Evolutionary conservation across 2,113 vertebrate species (phyloP).

Genomic region (Montifringilla adamsi): DNA sequence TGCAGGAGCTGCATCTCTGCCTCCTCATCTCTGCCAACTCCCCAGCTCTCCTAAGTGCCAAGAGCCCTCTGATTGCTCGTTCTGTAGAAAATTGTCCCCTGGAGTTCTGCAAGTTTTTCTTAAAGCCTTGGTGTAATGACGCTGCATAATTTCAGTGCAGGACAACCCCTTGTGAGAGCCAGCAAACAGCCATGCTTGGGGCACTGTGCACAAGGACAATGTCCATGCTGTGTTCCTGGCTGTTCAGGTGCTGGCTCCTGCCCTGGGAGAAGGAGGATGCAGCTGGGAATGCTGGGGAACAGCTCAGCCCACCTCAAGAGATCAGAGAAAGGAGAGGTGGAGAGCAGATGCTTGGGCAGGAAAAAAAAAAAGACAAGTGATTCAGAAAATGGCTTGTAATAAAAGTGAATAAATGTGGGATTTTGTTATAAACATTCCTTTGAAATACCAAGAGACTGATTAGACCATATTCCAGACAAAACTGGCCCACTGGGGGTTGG

Average conservation of each 20-base stretch:
- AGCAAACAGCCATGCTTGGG: background rate
- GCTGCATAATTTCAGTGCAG: background rate
- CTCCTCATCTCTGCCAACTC: background rate
- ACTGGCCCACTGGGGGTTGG: background rate
- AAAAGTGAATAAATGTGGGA: background rate
- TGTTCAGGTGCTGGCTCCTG: background rate
- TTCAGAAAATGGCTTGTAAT: slow-evolving; percentile 17
- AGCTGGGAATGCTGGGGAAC: rapidly evolving
- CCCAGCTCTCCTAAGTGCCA: background rate
- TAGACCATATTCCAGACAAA: slow-evolving; percentile 31
- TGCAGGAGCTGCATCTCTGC: background rate
- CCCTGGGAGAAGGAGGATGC: background rate
- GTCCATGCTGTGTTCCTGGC: background rate
- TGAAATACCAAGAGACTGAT: slow-evolving; percentile 32
- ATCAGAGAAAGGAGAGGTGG: background rate
- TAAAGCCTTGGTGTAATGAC: background rate
- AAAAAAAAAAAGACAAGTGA: background rate
- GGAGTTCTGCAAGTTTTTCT: background rate
- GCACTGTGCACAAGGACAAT: rapidly evolving
- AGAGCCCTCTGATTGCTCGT: background rate
- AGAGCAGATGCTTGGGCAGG: slow-evolving; percentile 19
- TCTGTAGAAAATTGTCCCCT: background rate
- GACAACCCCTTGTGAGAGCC: background rate
- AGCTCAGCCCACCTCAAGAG: background rate
- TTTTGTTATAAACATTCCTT: background rate